Evolutionary conservation across 37 sponge, comb jelly and placozoan species (phyloP).

Genomic region (Halichondria panicea): DNA sequence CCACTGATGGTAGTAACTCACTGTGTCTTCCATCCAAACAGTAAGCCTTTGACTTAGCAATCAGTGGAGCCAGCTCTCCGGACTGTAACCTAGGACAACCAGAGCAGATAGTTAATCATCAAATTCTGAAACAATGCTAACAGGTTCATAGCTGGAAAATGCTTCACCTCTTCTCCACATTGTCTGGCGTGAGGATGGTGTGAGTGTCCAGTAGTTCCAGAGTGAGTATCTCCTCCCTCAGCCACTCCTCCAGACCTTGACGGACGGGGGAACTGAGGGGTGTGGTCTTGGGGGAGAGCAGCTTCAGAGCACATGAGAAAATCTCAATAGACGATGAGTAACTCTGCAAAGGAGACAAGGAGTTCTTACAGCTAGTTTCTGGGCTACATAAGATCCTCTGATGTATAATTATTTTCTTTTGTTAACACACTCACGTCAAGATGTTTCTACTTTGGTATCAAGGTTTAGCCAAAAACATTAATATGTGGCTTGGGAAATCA

Average conservation of each 20-base stretch:
- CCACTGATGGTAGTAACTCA: not conserved
- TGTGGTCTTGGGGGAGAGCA: slow-evolving; percentile 1
- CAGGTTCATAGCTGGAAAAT: no score
- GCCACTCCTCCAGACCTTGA: slow-evolving; percentile 18
- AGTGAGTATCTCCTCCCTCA: slow-evolving; percentile 49
- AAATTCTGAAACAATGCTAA: no score
- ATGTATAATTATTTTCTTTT: no score
- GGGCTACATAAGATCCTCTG: not conserved
- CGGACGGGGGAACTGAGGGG: slow-evolving; percentile 6
- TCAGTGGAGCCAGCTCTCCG: slow-evolving; percentile 15
- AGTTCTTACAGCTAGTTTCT: not conserved
- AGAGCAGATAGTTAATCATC: not conserved
- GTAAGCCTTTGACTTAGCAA: slow-evolving; percentile 53
- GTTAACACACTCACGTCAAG: no score
- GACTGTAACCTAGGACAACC: not conserved
- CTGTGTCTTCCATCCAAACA: slow-evolving; percentile 9
- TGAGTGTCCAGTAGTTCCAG: slow-evolving; percentile 37
- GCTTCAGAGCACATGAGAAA: slow-evolving; percentile 35
- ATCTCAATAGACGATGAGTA: slow-evolving; percentile 22
- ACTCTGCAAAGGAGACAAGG: slow-evolving; percentile 7
- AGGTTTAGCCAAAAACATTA: no score
- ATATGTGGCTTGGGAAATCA: no score
- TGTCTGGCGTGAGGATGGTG: not conserved
- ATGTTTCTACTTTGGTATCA: no score
- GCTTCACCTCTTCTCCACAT: no score